Conservation (phyloP, 2,888 invertebrate species). For the Ectemnius continuus region DNA sequence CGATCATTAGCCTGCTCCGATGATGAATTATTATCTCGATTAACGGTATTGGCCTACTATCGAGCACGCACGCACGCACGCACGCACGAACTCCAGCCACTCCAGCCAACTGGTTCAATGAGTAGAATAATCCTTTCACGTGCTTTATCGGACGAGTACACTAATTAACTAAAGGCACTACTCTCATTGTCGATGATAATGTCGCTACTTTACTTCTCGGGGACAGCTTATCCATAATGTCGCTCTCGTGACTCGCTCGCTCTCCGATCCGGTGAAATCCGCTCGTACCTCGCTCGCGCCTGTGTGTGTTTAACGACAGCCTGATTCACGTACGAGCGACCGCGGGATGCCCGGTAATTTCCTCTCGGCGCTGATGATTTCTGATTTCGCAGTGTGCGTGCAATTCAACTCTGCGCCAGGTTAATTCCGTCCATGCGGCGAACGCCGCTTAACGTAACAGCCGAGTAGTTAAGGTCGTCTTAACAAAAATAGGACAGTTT, state of each 20-base stretch:
- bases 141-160: not conserved
- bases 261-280: no score
- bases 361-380: not conserved
- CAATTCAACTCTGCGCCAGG: not conserved
- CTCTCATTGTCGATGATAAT: not conserved
- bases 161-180: slow-evolving; percentile 1
- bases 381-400: not conserved
- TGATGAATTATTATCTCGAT: slow-evolving; percentile 15
- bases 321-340: not conserved
- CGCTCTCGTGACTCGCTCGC: no score
- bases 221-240: not conserved
- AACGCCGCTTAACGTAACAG: no score
- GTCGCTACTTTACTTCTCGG: not conserved
- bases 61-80: no score
- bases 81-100: not conserved
- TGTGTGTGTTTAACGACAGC: not conserved
- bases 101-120: not conserved
- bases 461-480: no score
- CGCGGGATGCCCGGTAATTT: not conserved
- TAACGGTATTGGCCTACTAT: slow-evolving; percentile 30
- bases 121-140: not conserved
- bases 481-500: not conserved
- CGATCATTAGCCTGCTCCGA: not conserved
- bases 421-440: no score
- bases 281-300: not conserved